Percentiles rank a stretch among this genome's conserved stretches.
Conservation (phyloP, 2,113 vertebrate genomes). For the Zapus hudsonius region DNA sequence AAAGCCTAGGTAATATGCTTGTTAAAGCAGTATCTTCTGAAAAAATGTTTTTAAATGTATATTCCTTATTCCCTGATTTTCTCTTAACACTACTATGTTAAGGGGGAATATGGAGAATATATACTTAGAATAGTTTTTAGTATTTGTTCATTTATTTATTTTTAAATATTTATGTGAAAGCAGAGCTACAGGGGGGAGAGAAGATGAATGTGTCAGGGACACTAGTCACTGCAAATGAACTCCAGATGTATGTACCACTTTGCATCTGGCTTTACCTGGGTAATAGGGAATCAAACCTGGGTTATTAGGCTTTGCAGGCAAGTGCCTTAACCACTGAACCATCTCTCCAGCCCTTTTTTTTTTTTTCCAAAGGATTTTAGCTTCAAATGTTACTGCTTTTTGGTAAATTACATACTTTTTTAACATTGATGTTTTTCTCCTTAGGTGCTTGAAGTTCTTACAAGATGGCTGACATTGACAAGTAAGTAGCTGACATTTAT, state of each 20-base stretch:
- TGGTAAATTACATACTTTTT: slow-evolving; percentile 12
- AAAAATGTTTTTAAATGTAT: neutral
- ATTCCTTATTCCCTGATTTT: neutral
- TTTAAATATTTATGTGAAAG: too few species aligned
- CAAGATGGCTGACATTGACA: slow-evolving; percentile 97
- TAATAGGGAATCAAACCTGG: too few species aligned
- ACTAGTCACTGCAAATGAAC: too few species aligned
- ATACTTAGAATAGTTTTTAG: neutral
- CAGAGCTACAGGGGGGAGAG: too few species aligned
- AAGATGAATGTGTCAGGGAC: too few species aligned
- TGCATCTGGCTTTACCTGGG: too few species aligned
- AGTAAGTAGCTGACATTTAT: slow-evolving; percentile 89
- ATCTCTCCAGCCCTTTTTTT: neutral
- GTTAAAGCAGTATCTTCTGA: neutral
- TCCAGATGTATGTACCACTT: too few species aligned
- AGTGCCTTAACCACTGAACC: too few species aligned
- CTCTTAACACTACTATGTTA: neutral
- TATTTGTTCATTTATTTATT: neutral
- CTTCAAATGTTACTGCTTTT: slow-evolving; percentile 39
- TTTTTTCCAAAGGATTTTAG: neutral
- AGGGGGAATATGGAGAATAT: slow-evolving; percentile 6
- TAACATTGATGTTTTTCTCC: slow-evolving; percentile 58
- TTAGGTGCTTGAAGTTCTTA: slow-evolving; percentile 72
- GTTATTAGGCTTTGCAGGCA: too few species aligned
- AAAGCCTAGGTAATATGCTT: neutral